phyloP scores from a whole-genome alignment of 1,140 invertebrate species.

The Drosophila bocqueti region DNA sequence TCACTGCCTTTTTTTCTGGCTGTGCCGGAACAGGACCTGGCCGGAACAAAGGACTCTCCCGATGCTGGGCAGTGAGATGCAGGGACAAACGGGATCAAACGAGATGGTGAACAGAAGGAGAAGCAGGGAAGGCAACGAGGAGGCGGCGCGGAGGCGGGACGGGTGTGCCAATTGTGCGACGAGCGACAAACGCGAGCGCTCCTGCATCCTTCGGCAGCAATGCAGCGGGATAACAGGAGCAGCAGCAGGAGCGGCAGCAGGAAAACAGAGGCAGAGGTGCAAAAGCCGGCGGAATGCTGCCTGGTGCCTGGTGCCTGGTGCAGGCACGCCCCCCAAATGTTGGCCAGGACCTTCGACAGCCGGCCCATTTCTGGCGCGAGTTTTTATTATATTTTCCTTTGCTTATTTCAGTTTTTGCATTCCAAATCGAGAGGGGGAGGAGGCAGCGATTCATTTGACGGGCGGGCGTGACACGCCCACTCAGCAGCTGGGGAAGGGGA shows the following conservation, averaged over 20 bases:
- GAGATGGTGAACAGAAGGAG: neutral
- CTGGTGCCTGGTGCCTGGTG: constrained; percentile 35
- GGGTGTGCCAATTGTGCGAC: constrained; percentile 60
- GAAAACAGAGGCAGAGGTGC: constrained; percentile 50
- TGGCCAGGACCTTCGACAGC: constrained; percentile 54
- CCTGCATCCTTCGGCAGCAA: constrained; percentile 29
- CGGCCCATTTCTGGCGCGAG: constrained; percentile 74
- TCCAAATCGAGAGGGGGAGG: constrained; percentile 1
- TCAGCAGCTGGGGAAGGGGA: constrained; percentile 15
- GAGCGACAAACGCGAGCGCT: constrained; percentile 54
- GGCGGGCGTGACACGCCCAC: constrained; percentile 72
- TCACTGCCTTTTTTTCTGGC: neutral
- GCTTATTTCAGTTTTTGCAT: constrained; percentile 41
- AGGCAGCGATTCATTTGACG: constrained; percentile 76
- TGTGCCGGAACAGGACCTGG: constrained; percentile 25
- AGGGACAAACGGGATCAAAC: constrained; percentile 8
- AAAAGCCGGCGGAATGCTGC: constrained; percentile 56
- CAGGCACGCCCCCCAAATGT: constrained; percentile 45
- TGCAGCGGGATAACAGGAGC: constrained; percentile 15
- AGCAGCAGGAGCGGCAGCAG: constrained; percentile 2
- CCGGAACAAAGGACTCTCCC: constrained; percentile 54
- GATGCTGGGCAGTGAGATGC: constrained; percentile 35
- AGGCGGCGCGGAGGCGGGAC: constrained; percentile 70
- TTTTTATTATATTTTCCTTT: constrained; percentile 47
- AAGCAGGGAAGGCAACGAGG: neutral